A percentile compares a stretch with the other conserved stretches of the same genome.
These are phyloP conservation scores for Amiota communis DNA, from an alignment of 2,888 invertebrate genomes.

Conservation along the genomic window DNA sequence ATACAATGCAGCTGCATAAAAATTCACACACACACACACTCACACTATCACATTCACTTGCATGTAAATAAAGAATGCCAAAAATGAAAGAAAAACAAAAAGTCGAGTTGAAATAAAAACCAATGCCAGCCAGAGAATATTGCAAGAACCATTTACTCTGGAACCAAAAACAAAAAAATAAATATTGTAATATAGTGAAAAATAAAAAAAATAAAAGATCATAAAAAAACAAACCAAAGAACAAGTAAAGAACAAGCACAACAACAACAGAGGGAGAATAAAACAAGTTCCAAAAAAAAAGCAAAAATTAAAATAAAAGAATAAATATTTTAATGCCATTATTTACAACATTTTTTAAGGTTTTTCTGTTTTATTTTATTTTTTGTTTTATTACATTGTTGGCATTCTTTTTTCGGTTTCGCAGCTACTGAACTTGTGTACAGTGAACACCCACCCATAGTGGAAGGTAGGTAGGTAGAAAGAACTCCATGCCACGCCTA, in stretches of 20 bases:
- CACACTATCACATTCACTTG: neutral
- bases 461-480: neutral
- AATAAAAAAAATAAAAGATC: no score
- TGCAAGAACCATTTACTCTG: neutral
- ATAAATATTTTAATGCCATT: slow-evolving; percentile 40
- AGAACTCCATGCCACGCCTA: slow-evolving; percentile 17
- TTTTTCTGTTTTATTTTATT: neutral
- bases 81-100: neutral
- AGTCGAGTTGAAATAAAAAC: neutral
- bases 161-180: slow-evolving; percentile 2
- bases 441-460: neutral
- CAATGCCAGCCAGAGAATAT: neutral
- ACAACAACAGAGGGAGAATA: slow-evolving; percentile 12
- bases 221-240: slow-evolving; percentile 6
- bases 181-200: neutral
- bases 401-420: slow-evolving; percentile 4
- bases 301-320: neutral
- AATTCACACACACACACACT: neutral
- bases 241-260: slow-evolving; percentile 12
- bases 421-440: neutral
- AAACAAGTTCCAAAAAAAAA: slow-evolving; percentile 10
- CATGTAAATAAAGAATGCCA: neutral
- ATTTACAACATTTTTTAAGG: slow-evolving; percentile 26
- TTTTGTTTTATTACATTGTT: slow-evolving; percentile 21
- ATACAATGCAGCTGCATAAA: slow-evolving; percentile 21